Conservation (phyloP, 2,888 invertebrate species). For the Watsonalla binaria region DNA sequence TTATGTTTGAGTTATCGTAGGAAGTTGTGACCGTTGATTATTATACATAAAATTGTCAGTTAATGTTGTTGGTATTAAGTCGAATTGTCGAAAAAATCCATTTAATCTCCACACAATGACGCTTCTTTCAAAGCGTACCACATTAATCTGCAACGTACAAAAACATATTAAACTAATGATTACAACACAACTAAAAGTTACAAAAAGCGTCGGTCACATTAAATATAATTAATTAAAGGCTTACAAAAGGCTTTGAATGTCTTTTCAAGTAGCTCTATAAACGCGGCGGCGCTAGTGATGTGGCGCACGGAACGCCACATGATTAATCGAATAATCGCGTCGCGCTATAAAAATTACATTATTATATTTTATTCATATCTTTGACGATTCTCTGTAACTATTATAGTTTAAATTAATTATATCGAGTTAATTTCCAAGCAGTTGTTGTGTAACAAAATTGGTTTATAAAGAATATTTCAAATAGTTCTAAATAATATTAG, state of each 20-base stretch:
- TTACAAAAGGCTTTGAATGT: constrained; percentile 51
- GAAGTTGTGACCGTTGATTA: too few species aligned
- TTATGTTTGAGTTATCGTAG: too few species aligned
- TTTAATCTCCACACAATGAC: not conserved
- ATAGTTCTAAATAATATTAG: too few species aligned
- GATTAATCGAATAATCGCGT: constrained; percentile 52
- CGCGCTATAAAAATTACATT: constrained; percentile 6
- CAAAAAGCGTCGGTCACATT: constrained; percentile 50
- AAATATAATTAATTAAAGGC: constrained; percentile 69
- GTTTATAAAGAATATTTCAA: too few species aligned
- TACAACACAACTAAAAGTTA: constrained; percentile 23
- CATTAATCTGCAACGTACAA: constrained; percentile 29
- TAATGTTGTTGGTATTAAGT: not conserved
- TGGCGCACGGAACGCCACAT: constrained; percentile 49
- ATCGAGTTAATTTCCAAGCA: not conserved
- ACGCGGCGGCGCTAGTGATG: constrained; percentile 55
- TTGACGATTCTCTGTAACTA: not conserved
- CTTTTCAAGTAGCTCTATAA: constrained; percentile 58
- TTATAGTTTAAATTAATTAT: not conserved
- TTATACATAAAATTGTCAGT: not conserved
- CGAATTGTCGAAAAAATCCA: not conserved
- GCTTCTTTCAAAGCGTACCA: constrained; percentile 24
- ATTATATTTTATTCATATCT: not conserved
- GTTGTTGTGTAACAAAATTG: not conserved
- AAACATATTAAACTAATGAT: constrained; percentile 2